Conservation (phyloP, 2,888 invertebrate species). For the Arenicola marina region DNA sequence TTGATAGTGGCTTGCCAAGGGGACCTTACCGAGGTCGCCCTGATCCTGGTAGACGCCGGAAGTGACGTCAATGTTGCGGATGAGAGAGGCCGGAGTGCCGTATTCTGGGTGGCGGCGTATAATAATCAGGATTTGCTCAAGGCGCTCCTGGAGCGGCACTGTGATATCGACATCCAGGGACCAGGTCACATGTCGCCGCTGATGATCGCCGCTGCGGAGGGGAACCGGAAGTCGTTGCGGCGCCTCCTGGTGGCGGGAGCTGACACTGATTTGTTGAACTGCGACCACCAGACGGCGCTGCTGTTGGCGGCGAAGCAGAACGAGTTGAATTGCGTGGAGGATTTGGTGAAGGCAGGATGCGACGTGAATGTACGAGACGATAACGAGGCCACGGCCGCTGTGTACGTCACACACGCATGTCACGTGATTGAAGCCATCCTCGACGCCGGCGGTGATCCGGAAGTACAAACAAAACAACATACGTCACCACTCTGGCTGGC, state of each 20-base stretch:
- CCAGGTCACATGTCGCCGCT: conserved; percentile 2
- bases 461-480: background rate
- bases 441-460: conserved; percentile 1
- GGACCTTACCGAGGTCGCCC: background rate
- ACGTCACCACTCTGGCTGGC: background rate
- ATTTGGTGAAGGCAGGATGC: background rate
- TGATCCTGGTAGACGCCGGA: conserved; percentile 5
- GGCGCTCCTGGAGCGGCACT: background rate
- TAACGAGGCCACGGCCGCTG: background rate
- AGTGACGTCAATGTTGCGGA: background rate
- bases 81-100: conserved; percentile 1
- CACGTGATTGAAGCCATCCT: background rate
- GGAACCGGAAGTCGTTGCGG: background rate
- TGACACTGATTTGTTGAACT: background rate
- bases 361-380: background rate
- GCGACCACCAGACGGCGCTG: background rate
- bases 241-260: conserved; percentile 7
- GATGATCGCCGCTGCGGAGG: conserved; percentile 9
- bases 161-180: background rate
- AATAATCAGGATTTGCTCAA: background rate
- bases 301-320: conserved; percentile 2
- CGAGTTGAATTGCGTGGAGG: background rate
- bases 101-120: conserved; percentile 8
- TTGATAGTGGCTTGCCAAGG: conserved; percentile 9
- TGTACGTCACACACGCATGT: background rate